Evolutionary conservation across 2,888 invertebrate species (phyloP).

Genomic region (Cremastobaeus sp.): DNA sequence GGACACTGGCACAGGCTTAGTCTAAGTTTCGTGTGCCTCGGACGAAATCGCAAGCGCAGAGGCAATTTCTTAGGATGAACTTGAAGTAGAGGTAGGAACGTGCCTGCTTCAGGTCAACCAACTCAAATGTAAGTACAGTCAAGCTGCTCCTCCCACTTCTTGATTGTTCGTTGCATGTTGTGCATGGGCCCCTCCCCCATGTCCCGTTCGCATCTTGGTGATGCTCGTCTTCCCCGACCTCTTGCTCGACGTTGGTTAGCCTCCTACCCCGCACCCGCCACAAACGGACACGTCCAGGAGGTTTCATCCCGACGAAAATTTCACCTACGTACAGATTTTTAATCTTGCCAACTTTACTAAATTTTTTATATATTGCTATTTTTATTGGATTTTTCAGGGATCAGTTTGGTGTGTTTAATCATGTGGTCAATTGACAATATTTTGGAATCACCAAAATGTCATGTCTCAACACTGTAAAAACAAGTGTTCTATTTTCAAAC

Average conservation of each 20-base stretch:
- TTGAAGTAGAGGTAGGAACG: conserved; percentile 71
- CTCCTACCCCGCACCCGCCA: conserved; percentile 61
- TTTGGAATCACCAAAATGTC: too few relatives aligned
- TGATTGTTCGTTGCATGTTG: conserved; percentile 67
- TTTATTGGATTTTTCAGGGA: too few relatives aligned
- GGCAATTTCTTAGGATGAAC: conserved; percentile 72
- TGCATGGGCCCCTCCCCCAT: conserved; percentile 63
- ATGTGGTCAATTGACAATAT: too few relatives aligned
- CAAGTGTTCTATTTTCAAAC: too few relatives aligned
- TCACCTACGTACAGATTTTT: too few relatives aligned
- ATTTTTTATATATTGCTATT: too few relatives aligned
- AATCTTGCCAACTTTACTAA: too few relatives aligned
- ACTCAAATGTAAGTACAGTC: conserved; percentile 73
- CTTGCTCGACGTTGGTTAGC: conserved; percentile 30
- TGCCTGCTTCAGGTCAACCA: conserved; percentile 76
- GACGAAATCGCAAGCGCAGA: conserved; percentile 75
- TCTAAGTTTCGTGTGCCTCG: conserved; percentile 61
- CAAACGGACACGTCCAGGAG: too few relatives aligned
- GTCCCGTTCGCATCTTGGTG: conserved; percentile 66
- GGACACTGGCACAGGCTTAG: conserved; percentile 55
- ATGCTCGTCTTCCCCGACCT: conserved; percentile 61
- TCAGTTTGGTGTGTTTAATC: too few relatives aligned
- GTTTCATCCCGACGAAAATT: too few relatives aligned
- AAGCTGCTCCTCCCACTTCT: conserved; percentile 68
- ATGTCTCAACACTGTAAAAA: too few relatives aligned